These are phyloP conservation scores for Gambusia affinis DNA, from an alignment of 2,113 vertebrate genomes.

Conservation along the genomic window DNA sequence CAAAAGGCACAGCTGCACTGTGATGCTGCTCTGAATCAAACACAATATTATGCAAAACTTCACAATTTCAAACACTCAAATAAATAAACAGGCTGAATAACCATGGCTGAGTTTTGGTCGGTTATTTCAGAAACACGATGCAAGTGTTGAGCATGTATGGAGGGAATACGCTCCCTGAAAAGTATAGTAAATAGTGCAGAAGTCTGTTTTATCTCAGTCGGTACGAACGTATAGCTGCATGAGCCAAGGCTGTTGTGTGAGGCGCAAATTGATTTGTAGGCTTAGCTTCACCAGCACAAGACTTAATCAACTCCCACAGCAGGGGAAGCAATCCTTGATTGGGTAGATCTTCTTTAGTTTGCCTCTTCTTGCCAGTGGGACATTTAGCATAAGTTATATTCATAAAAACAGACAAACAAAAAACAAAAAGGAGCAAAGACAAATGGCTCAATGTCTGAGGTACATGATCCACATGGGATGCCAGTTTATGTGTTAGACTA, in stretches of 20 bases:
- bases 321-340: conserved; percentile 55
- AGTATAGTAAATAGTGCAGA: conserved; percentile 1
- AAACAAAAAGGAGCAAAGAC: conserved; percentile 3
- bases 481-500: conserved; percentile 18
- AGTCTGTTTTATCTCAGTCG: conserved; percentile 34
- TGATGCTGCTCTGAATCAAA: background rate
- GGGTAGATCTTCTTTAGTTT: conserved; percentile 51
- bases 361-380: conserved; percentile 32
- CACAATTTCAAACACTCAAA: background rate
- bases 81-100: background rate
- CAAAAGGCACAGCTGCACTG: background rate
- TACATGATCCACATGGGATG: conserved; percentile 20
- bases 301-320: conserved; percentile 59
- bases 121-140: background rate
- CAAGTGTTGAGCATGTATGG: background rate
- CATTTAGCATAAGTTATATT: conserved; percentile 23
- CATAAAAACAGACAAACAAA: conserved; percentile 14
- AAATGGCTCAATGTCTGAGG: background rate
- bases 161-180: background rate
- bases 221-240: conserved; percentile 28
- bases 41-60: conserved; percentile 1
- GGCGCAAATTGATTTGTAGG: conserved; percentile 60
- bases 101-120: background rate
- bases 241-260: conserved; percentile 29
- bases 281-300: conserved; percentile 58